phyloP scores from a whole-genome alignment of 2,113 vertebrate genomes.

The Chauna torquata region DNA sequence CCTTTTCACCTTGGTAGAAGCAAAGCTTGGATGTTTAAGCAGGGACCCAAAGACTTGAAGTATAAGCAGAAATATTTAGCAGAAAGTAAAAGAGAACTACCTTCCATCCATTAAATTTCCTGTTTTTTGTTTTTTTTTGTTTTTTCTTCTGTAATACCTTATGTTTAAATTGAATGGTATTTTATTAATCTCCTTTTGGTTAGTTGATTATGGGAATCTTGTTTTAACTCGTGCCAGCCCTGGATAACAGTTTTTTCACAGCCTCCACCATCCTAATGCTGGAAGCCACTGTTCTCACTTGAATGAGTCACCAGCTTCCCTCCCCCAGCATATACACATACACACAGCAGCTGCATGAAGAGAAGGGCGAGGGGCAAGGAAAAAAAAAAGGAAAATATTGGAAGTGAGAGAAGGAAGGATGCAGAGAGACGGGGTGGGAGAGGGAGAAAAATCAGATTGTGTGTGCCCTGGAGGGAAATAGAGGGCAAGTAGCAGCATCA shows the following conservation, averaged over 20 bases:
- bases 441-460: not conserved
- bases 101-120: not conserved
- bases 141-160: not conserved
- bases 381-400: not conserved
- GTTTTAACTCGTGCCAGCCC: slow-evolving; percentile 18
- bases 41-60: not conserved
- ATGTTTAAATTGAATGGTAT: not conserved
- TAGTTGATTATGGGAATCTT: not conserved
- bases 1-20: not conserved
- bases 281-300: slow-evolving; percentile 49
- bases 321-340: not conserved
- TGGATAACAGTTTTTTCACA: slow-evolving; percentile 34
- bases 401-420: not conserved
- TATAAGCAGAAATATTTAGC: not conserved
- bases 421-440: not conserved
- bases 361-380: slow-evolving; percentile 1
- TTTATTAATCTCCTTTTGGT: not conserved
- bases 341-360: slow-evolving; percentile 16
- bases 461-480: not conserved
- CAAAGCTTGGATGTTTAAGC: not conserved
- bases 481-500: not conserved
- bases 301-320: slow-evolving; percentile 54
- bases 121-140: not conserved
- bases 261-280: not conserved
- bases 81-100: not conserved